phyloP scores from a whole-genome alignment of 2,797 vertebrate genomes.

The Orientallactaga sibirica region DNA sequence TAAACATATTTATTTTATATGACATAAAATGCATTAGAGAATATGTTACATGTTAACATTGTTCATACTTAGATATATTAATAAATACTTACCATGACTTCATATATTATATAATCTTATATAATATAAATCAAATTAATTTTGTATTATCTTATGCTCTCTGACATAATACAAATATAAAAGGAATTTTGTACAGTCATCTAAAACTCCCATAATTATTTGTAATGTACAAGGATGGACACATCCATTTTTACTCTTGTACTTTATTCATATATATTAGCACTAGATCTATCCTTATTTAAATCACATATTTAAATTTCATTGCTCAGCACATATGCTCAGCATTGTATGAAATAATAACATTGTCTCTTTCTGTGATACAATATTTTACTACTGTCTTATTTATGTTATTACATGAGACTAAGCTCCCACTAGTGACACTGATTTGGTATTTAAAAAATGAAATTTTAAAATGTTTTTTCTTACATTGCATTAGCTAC shows the following conservation, averaged over 20 bases:
- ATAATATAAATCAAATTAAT: not conserved
- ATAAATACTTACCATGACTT: not conserved
- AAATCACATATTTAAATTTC: not conserved
- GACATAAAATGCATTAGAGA: too few relatives aligned
- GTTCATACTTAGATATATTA: not conserved
- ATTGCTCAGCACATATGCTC: not conserved
- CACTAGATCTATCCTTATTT: too few relatives aligned
- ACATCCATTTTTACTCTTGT: too few relatives aligned
- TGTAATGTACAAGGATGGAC: too few relatives aligned
- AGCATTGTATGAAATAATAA: not conserved
- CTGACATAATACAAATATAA: not conserved
- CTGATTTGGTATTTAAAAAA: not conserved
- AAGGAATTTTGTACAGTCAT: not conserved
- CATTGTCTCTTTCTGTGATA: not conserved
- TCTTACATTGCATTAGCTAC: not conserved
- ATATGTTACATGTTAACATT: too few relatives aligned
- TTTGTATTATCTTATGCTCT: not conserved
- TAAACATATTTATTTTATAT: too few relatives aligned
- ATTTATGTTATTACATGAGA: not conserved
- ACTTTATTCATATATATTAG: too few relatives aligned
- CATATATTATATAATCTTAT: not conserved
- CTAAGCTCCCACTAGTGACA: not conserved
- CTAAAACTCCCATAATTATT: not conserved
- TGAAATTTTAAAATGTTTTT: not conserved
- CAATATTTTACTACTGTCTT: not conserved